phyloP scores from a whole-genome alignment of 2,888 invertebrate genomes.

The Macrosiphum euphorbiae region DNA sequence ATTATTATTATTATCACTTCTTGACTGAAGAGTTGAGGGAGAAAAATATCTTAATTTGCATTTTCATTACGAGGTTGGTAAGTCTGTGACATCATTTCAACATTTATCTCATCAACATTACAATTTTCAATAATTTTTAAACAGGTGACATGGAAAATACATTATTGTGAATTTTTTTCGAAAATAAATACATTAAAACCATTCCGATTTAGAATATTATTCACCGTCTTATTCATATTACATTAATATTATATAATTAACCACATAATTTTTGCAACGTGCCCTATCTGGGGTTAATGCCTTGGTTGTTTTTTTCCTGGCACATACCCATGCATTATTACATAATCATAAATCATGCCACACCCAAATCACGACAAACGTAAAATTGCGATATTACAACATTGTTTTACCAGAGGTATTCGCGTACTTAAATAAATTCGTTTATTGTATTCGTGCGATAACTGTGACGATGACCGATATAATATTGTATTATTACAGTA shows the following conservation, averaged over 20 bases:
- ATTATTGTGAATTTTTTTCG: conserved; percentile 23
- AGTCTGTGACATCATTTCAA: conserved; percentile 20
- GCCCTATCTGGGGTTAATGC: not conserved
- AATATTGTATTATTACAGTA: not conserved
- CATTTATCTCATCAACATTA: conserved; percentile 21
- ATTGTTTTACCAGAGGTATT: not conserved
- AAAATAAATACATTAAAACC: not conserved
- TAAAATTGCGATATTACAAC: not conserved
- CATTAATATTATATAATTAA: not conserved
- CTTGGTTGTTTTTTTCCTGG: not conserved
- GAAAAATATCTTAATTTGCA: conserved; percentile 37
- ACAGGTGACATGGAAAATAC: not conserved
- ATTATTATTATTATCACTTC: conserved; percentile 3
- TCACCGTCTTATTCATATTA: not conserved
- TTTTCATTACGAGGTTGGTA: not conserved
- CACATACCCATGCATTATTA: not conserved
- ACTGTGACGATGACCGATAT: not conserved
- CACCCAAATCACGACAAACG: not conserved
- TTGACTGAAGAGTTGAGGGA: not conserved
- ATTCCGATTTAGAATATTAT: not conserved
- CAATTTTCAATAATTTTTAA: conserved; percentile 24
- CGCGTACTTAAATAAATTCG: not conserved
- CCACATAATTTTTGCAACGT: not conserved
- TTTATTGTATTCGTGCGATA: not conserved
- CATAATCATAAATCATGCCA: not conserved